Conservation (phyloP, 2,888 invertebrate species). For the Apamea sordens region DNA sequence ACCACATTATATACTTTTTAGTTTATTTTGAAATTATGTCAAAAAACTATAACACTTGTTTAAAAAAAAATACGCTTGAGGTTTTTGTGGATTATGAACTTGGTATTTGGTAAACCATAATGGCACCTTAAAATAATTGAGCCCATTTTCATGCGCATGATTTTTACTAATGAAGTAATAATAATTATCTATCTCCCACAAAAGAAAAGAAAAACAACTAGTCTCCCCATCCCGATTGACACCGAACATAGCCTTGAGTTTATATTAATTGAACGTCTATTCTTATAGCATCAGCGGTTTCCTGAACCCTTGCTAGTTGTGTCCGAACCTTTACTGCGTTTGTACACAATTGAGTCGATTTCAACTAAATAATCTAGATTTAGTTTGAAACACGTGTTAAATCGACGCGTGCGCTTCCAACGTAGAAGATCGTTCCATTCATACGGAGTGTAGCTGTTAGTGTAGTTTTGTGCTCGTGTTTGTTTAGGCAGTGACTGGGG, state of each 20-base stretch:
- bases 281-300: constrained; percentile 49
- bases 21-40: not conserved
- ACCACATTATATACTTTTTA: not conserved
- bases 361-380: constrained; percentile 50
- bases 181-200: not conserved
- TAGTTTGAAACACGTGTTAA: constrained; percentile 56
- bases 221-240: constrained; percentile 40
- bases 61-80: not conserved
- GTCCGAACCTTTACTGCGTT: constrained; percentile 51
- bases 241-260: constrained; percentile 43
- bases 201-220: constrained; percentile 39
- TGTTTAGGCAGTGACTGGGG: constrained; percentile 7
- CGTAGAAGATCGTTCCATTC: constrained; percentile 41
- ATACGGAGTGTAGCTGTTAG: constrained; percentile 25
- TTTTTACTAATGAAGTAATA: not conserved
- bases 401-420: constrained; percentile 43
- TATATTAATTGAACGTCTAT: constrained; percentile 65
- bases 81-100: not conserved
- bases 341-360: constrained; percentile 53
- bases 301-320: constrained; percentile 54
- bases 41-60: not conserved
- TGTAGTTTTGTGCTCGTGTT: constrained; percentile 24
- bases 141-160: not conserved
- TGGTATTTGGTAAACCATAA: not conserved
- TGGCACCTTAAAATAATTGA: not conserved